Evolutionary conservation across 2,797 vertebrate species (phyloP), one percentile per base, ranked within the genome.

Genomic region (Nothura maculosa): DNA sequence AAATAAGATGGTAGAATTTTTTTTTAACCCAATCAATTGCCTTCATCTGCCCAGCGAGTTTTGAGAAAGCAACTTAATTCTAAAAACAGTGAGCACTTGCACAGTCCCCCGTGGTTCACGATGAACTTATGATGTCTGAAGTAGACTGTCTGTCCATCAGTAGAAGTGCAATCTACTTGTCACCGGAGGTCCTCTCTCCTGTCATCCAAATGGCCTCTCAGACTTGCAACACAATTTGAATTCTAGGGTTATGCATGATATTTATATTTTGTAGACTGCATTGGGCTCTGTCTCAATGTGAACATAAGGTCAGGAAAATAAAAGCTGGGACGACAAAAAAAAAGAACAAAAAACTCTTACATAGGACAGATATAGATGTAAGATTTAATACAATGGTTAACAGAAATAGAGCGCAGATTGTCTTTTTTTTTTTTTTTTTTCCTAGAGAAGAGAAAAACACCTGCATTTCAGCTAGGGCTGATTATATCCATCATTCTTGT

Each of bases 381-480:
- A 7, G 5, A 45, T 22, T 67, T 32, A 36, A 7, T 38, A 32
- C 15, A 48, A 18, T 17, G 36, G 4, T 42, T 72, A 76, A 60
- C 7, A 47, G 76, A 86, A 76, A 42, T 11, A 2, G 8, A 22
- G 7, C 61, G 12, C 3, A 52, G 38, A 57, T 19, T 36, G 3
- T 67, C 47, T 19, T 48, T 24, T 52, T 40, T 40, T 40, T 24
- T 52, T 40, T 40, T 40, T 40, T 40, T 40, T 40, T 36, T 30
- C 48, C 30, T 72, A 50, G 10, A 3, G 4, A 60, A 55, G 14
- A 70, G 45, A 54, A 79, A 91, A 54, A 25, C 15, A 22, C 10
- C 7, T 21, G 47, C 10, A 6, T 6, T 45, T 45, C 0, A 0
- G 12, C 3, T 40, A 12, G 14, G 28, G 32, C 3, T 1, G 1